Conservation (phyloP, 2,888 invertebrate species). For the Pollenia griseotomentosa region DNA sequence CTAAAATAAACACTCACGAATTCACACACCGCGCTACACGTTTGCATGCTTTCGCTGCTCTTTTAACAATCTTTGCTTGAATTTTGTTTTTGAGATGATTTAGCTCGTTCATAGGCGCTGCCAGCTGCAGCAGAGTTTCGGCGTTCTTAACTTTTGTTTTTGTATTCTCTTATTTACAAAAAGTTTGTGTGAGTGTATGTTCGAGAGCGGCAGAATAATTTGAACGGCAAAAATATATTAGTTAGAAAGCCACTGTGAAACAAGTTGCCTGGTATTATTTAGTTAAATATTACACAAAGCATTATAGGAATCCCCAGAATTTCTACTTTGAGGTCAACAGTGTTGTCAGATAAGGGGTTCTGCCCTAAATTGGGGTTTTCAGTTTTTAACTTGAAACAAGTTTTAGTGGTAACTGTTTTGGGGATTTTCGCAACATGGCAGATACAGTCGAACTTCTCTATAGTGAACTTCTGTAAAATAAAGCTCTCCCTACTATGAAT, state of each 20-base stretch:
- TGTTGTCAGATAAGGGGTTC: neutral
- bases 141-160: neutral
- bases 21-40: slow-evolving; percentile 41
- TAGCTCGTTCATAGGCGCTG: slow-evolving; percentile 10
- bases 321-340: neutral
- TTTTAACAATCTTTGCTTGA: slow-evolving; percentile 61
- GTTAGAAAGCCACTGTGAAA: slow-evolving; percentile 19
- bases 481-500: too few relatives aligned
- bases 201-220: neutral
- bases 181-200: neutral
- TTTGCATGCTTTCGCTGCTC: slow-evolving; percentile 68
- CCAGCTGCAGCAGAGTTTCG: neutral
- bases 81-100: slow-evolving; percentile 49
- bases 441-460: too few relatives aligned
- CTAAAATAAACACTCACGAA: neutral
- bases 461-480: too few relatives aligned
- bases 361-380: neutral
- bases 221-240: neutral
- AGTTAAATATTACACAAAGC: neutral
- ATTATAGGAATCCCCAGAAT: neutral
- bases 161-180: slow-evolving; percentile 20
- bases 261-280: slow-evolving; percentile 5
- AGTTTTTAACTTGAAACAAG: too few relatives aligned
- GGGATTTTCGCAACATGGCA: too few relatives aligned
- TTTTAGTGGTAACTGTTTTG: neutral